Base-by-base conservation (phyloP, 64 coral and sea anemone species). In the Stichodactyla helianthus region DNA sequence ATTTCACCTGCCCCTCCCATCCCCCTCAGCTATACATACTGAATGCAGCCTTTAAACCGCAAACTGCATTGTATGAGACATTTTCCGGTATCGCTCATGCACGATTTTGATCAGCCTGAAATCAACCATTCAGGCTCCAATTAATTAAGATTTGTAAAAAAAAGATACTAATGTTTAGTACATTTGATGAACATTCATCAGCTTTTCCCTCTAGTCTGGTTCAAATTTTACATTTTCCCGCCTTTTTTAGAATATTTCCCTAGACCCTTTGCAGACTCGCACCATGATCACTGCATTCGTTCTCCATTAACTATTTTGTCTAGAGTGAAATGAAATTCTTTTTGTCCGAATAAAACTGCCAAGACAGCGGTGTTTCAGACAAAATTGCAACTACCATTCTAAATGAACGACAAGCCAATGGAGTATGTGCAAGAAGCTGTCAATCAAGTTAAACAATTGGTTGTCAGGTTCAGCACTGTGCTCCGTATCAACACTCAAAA, bases 381-480 rank as follows among this genome's bases (percentile, higher is more conserved):
- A 81, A 78, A 81, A 81, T 15, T 16, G 54, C 78, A 81, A 53
- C 26, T 81, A 20, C 22, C 78, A 2, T 81, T 81, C 78, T 28
- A 51, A 81, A 52, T 81, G 20, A 17, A 68, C 79, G 59, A 56
- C 84, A 79, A 74, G 68, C 94, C 94, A 95, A 93, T 95, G 87
- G 90, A 54, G 82, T 53, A 15, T 10, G 68, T 83, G 55, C 94
- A 82, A 89, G 88, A 89, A 95, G 85, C 94, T 95, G 94, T 93
- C 94, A 95, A 95, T 95, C 94, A 95, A 96, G 87, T 96, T 97
- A 93, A 97, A 97, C 94, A 97, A 93, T 92, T 93, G 94, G 60
- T 95, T 95, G 89, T 93, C 92, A 93, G 87, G 90, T 92, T 83
- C 89, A 78, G 61, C 78, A 81, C 78, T 76, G 25, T 20, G 78